Evolutionary conservation across 2,113 vertebrate genomes (phyloP).

Genomic region (Plotosus lineatus): DNA sequence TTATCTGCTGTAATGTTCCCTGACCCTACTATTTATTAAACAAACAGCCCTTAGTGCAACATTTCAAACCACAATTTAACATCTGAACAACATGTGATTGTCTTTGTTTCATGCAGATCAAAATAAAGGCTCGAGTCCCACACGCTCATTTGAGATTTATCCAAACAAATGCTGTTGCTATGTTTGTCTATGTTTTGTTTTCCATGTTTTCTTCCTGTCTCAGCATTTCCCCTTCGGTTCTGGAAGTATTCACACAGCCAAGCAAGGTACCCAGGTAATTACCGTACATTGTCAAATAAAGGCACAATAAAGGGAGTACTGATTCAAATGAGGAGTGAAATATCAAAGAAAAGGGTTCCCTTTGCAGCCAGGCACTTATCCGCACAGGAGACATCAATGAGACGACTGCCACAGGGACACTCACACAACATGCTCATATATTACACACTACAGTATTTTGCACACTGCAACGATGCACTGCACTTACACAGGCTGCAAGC

Average conservation of each 20-base stretch:
- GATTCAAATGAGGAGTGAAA: slow-evolving; percentile 76
- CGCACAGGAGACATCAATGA: slow-evolving; percentile 70
- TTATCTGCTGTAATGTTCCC: not conserved
- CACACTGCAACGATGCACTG: slow-evolving; percentile 10
- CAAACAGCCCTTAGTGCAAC: slow-evolving; percentile 35
- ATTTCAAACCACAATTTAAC: slow-evolving; percentile 10
- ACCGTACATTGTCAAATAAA: slow-evolving; percentile 74
- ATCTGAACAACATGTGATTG: slow-evolving; percentile 7
- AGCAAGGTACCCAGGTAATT: slow-evolving; percentile 74
- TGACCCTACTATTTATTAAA: slow-evolving; percentile 37
- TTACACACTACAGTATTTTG: slow-evolving; percentile 56
- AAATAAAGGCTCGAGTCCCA: slow-evolving; percentile 41
- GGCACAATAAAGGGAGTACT: slow-evolving; percentile 67
- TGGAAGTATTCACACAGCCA: slow-evolving; percentile 72
- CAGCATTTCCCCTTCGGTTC: slow-evolving; percentile 62
- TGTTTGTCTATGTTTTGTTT: slow-evolving; percentile 62
- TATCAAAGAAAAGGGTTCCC: slow-evolving; percentile 71
- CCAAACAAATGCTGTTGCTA: slow-evolving; percentile 66
- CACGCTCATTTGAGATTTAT: slow-evolving; percentile 51
- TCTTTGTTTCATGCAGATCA: slow-evolving; percentile 31
- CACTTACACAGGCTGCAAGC: not conserved
- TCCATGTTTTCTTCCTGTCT: slow-evolving; percentile 58
- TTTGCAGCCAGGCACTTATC: slow-evolving; percentile 72
- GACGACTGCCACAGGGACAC: slow-evolving; percentile 71
- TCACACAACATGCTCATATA: slow-evolving; percentile 66